These are phyloP conservation scores for Apteryx owenii DNA, from an alignment of 2,113 vertebrate species.

Conservation along the genomic window DNA sequence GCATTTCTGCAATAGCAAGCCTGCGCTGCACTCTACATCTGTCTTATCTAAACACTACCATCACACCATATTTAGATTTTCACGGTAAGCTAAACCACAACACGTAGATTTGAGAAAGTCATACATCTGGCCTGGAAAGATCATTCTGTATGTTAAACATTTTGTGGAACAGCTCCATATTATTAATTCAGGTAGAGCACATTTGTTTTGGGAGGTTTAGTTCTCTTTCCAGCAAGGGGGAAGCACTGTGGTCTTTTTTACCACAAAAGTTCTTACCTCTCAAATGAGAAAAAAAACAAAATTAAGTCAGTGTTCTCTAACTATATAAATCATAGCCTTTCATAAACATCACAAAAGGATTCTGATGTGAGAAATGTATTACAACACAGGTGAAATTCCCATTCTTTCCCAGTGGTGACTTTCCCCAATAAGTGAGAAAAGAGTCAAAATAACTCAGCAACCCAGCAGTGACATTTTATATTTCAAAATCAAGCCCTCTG, in stretches of 20 bases:
- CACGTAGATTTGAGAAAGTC: slow-evolving; percentile 4
- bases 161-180: not conserved
- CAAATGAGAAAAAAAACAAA: not conserved
- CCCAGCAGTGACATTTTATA: not conserved
- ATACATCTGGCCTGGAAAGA: slow-evolving; percentile 59
- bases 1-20: slow-evolving; percentile 23
- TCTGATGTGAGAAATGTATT: slow-evolving; percentile 23
- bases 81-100: slow-evolving; percentile 62
- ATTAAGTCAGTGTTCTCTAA: not conserved
- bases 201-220: not conserved
- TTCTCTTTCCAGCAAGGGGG: slow-evolving; percentile 13
- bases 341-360: not conserved
- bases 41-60: slow-evolving; percentile 74
- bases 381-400: not conserved
- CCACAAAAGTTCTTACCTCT: not conserved
- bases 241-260: slow-evolving; percentile 6
- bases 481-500: not conserved
- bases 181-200: slow-evolving; percentile 43
- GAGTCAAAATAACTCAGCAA: not conserved
- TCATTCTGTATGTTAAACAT: slow-evolving; percentile 25
- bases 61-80: slow-evolving; percentile 67
- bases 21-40: slow-evolving; percentile 18
- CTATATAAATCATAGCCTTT: slow-evolving; percentile 17
- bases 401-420: not conserved
- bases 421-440: not conserved